Conservation (phyloP, 2,113 vertebrate genomes). For the Origma solitaria region DNA sequence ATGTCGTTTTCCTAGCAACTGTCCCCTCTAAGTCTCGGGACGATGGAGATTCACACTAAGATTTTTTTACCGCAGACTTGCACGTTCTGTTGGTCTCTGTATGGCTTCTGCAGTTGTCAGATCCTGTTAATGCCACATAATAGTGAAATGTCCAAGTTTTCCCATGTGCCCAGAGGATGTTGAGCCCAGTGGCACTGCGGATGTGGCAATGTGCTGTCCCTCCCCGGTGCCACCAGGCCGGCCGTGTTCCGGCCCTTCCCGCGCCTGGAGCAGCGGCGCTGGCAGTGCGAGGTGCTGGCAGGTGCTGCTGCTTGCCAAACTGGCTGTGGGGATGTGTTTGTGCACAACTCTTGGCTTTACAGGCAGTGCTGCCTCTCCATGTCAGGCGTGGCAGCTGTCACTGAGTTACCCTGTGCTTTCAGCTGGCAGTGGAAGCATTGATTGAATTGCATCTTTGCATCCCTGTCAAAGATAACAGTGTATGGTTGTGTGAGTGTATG, state of each 20-base stretch:
- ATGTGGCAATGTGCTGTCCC: background rate
- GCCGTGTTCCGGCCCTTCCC: background rate
- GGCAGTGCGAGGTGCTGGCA: background rate
- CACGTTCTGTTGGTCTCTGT: background rate
- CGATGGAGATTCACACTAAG: background rate
- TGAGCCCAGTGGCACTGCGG: background rate
- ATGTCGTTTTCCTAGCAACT: background rate
- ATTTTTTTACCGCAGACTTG: background rate
- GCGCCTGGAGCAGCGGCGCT: background rate
- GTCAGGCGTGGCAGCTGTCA: background rate
- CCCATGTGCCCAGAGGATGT: background rate
- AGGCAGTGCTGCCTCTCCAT: background rate
- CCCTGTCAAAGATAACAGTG: background rate
- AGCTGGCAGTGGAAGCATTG: background rate
- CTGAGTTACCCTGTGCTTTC: background rate
- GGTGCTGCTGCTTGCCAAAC: background rate
- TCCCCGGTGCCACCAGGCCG: background rate
- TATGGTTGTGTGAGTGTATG: background rate
- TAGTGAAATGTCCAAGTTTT: background rate
- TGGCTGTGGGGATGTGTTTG: background rate
- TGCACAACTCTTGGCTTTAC: background rate
- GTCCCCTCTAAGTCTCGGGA: background rate
- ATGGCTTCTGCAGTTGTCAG: background rate
- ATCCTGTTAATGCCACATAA: fast-evolving
- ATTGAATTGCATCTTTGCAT: background rate